A percentile compares a stretch with the other conserved stretches of the same genome.
Evolutionary conservation across 2,113 vertebrate genomes (phyloP).

Genomic region (Lucifuga dentata): DNA sequence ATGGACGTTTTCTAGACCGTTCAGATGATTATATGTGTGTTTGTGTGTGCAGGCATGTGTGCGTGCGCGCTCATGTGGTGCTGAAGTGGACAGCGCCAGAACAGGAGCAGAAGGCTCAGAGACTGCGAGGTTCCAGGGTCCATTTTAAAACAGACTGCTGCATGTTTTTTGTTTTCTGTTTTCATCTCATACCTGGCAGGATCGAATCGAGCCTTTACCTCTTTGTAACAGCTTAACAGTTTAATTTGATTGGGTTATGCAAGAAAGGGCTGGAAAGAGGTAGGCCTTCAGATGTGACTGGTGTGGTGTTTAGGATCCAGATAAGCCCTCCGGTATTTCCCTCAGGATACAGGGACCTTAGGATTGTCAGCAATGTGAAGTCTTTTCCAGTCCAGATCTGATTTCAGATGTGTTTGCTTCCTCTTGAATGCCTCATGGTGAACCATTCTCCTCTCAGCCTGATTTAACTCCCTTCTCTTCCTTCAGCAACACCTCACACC

Average conservation of each 20-base stretch:
- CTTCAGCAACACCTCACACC: neutral
- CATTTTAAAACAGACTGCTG: constrained; percentile 74
- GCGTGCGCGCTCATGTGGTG: constrained; percentile 60
- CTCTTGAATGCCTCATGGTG: neutral
- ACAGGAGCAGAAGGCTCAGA: constrained; percentile 56
- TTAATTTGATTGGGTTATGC: constrained; percentile 60
- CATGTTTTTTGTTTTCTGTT: constrained; percentile 23
- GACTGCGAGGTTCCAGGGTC: constrained; percentile 68
- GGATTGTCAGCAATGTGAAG: too few relatives aligned
- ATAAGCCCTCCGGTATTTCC: neutral
- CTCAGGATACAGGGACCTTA: too few relatives aligned
- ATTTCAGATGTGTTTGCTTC: constrained; percentile 35
- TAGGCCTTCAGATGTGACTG: constrained; percentile 49
- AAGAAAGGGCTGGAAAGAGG: constrained; percentile 53
- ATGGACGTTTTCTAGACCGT: neutral
- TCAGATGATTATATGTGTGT: neutral
- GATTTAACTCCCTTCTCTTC: neutral
- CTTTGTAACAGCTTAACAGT: constrained; percentile 25
- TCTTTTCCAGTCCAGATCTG: neutral
- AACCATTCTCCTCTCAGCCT: constrained; percentile 4
- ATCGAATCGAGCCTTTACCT: constrained; percentile 2
- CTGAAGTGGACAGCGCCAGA: constrained; percentile 84
- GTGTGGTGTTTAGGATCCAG: neutral
- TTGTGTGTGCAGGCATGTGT: neutral
- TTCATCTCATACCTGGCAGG: neutral